Conservation (phyloP, 2,888 invertebrate species). For the Leucozona laternaria region DNA sequence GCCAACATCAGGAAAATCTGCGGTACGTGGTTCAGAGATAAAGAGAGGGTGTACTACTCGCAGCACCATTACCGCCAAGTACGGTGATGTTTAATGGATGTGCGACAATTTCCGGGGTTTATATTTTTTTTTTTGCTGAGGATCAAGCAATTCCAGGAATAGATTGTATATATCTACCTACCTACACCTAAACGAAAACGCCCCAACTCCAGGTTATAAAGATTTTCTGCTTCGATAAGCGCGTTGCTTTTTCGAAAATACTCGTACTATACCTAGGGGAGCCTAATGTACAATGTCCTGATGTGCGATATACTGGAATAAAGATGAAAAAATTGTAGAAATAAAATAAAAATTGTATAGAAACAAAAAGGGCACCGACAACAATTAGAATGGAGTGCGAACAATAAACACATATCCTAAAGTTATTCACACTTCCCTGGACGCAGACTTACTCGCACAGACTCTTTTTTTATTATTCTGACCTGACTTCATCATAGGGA, state of each 20-base stretch:
- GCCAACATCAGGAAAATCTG: conserved; percentile 48
- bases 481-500: conserved; percentile 21
- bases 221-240: conserved; percentile 72
- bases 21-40: conserved; percentile 47
- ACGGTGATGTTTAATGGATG: conserved; percentile 66
- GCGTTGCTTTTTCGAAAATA: conserved; percentile 9
- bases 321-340: conserved; percentile 4
- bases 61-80: neutral
- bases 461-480: conserved; percentile 17
- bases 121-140: conserved; percentile 13
- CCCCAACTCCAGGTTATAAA: conserved; percentile 45
- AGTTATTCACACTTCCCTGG: conserved; percentile 62
- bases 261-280: neutral
- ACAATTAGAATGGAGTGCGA: conserved; percentile 71
- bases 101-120: conserved; percentile 73
- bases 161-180: conserved; percentile 43
- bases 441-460: conserved; percentile 29
- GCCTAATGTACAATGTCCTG: neutral
- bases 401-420: conserved; percentile 70
- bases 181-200: conserved; percentile 42
- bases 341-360: neutral
- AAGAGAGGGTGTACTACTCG: conserved; percentile 19
- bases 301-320: conserved; percentile 17
- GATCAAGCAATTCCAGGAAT: conserved; percentile 65
- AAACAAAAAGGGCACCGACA: conserved; percentile 44